Evolutionary conservation across 2,797 vertebrate genomes (phyloP), one percentile per base, ranked within the genome.

Genomic region (Manis pentadactyla): DNA sequence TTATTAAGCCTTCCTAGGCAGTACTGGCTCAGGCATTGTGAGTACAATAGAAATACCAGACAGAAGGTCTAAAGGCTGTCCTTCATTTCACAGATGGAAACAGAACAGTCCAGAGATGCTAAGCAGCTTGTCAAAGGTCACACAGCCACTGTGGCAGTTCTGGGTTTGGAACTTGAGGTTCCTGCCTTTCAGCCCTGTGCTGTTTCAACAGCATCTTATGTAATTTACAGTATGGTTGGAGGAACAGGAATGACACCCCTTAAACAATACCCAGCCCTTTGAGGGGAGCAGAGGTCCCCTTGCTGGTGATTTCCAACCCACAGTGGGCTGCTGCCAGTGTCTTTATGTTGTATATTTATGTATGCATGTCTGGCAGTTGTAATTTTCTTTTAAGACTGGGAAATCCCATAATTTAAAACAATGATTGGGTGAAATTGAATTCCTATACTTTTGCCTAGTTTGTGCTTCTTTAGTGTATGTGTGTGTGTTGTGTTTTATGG

Each of bases 241-340:
- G 75, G 29, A 73, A 75, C 57, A 59, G 96, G 92, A 94, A 66
- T 69, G 29, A 49, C 57, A 55, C 63, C 57, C 88, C 82, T 42
- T 57, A 79, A 74, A 74, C 13, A 39, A 66, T 68, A 34, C 82
- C 66, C 87, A 93, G 49, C 69, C 83, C 27, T 11, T 3, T 4
- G 39, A 25, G 64, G 69, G 78, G 57, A 34, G 64, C 90, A 55
- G 69, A 88, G 96, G 90, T 94, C 83, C 95, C 87, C 93, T 84
- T 23, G 49, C 3, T 46, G 90, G 94, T 95, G 97, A 51, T 93
- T 97, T 96, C 97, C 96, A 92, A 95, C n/a, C 74, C 77, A 59
- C 87, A 31, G 25, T 51, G 64, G 64, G 55, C 83, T 66, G 37
- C 61, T 95, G 87, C 87, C 86, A 96, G 51, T 27, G 27, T 49